Evolutionary conservation across 2,888 invertebrate genomes (phyloP).

Genomic region (Drosophila formosana): DNA sequence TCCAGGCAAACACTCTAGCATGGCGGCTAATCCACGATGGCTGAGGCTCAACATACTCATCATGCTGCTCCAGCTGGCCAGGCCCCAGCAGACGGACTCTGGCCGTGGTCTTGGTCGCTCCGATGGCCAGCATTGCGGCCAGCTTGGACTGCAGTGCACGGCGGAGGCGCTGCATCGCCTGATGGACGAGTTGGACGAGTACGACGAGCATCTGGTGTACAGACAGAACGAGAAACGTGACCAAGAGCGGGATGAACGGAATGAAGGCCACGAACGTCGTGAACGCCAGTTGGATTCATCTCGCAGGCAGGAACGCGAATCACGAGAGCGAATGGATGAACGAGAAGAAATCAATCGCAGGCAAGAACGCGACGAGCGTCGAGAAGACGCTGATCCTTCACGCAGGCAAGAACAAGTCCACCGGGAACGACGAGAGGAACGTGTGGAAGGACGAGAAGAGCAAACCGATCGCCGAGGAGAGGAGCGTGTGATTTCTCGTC

Average conservation of each 20-base stretch:
- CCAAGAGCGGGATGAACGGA: neutral
- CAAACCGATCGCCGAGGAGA: neutral
- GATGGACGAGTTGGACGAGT: slow-evolving; percentile 46
- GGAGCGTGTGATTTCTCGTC: neutral
- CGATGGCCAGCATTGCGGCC: slow-evolving; percentile 33
- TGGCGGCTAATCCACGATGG: slow-evolving; percentile 52
- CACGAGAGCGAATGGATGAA: neutral
- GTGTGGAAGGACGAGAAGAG: neutral
- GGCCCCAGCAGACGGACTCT: slow-evolving; percentile 8
- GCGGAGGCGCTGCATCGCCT: slow-evolving; percentile 9
- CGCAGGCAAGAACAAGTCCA: too few relatives aligned
- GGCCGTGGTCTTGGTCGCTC: neutral
- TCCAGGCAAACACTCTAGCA: slow-evolving; percentile 19
- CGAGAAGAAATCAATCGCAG: neutral
- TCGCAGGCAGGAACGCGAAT: slow-evolving; percentile 10
- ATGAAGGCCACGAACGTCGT: neutral
- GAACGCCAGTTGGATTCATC: neutral
- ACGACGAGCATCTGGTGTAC: slow-evolving; percentile 68
- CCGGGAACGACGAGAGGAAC: neutral
- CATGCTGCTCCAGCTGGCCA: slow-evolving; percentile 41
- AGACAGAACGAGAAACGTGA: slow-evolving; percentile 51
- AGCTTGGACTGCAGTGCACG: slow-evolving; percentile 17
- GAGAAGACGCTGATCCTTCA: neutral
- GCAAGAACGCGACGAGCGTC: neutral
- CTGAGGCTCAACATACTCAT: slow-evolving; percentile 49